Base-by-base conservation (phyloP, 2,888 invertebrate species). In the Euspilapteryx auroguttella region DNA sequence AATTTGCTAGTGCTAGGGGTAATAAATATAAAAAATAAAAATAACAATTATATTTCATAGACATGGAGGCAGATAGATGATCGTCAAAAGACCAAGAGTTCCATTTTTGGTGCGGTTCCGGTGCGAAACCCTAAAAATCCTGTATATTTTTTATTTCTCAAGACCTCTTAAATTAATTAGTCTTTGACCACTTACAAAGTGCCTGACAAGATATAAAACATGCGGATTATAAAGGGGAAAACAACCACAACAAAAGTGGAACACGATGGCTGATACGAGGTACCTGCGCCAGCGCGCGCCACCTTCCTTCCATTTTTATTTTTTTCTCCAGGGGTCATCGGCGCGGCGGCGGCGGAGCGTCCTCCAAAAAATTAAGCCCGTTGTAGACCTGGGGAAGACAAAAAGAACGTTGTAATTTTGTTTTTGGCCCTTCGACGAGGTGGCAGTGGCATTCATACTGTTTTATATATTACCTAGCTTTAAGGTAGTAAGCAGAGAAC, bases 301-400 rank as follows among this genome's bases (percentile, higher is more conserved):
- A 49, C 51, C 54, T 45, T 43, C 17, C 17, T n/a, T 42, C 47
- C 48, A 47, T 49, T 37, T 30, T 38, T 35, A 36, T 38, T 34
- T 37, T 40, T 47, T 46, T 56, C 55, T 49, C 47, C 50, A 43
- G 47, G 41, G 44, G 47, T 36, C 43, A 48, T 5, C 17, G 17
- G 17, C 17, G 8, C 8, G 8, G 8, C 8, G 17, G 5, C 17
- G 5, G 17, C 17, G 5, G 43, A 41, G 45, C 47, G 45, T 42
- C 47, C 53, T 48, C 49, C 41, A 49, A 49, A 59, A 57, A 61
- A 59, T 62, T 56, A 59, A 56, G 57, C 52, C 56, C 53, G 50
- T 55, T 62, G 64, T 65, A 65, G 62, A 69, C 69, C 66, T 56
- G 59, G 55, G 61, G 64, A 68, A 73, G 58, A 71, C 66, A 71